Conservation (phyloP, 2,113 vertebrate species). For the Cyprinodon brontotheroides region DNA sequence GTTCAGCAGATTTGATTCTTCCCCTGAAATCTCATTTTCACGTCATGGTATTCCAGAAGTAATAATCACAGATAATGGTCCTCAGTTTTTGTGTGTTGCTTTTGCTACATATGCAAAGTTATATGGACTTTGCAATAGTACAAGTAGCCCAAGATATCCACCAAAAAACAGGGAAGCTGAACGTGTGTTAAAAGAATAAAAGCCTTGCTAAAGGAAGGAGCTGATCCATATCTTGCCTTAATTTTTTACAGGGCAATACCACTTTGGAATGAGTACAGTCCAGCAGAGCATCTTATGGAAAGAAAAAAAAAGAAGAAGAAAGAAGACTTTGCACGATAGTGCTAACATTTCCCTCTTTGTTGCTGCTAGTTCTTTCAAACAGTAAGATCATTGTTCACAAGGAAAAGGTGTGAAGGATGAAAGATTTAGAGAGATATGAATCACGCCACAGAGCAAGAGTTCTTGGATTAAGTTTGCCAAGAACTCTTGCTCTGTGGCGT, state of each 20-base stretch:
- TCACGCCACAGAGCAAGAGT: neutral
- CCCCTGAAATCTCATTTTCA: neutral
- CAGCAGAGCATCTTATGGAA: neutral
- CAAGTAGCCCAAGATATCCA: neutral
- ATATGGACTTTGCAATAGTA: neutral
- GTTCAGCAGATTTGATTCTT: neutral
- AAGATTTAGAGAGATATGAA: neutral
- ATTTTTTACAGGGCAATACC: neutral
- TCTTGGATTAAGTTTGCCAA: neutral
- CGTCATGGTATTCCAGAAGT: neutral
- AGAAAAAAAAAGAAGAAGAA: too few species aligned
- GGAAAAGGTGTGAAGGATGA: neutral
- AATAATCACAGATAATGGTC: neutral
- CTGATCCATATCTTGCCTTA: neutral
- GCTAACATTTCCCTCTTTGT: too few species aligned
- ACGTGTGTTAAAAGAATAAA: neutral
- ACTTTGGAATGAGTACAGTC: neutral
- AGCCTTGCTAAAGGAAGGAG: neutral
- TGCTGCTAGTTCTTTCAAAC: neutral
- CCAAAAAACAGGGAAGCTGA: neutral
- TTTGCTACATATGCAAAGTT: neutral
- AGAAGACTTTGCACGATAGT: too few species aligned
- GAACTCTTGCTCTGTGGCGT: neutral
- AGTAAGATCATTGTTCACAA: neutral
- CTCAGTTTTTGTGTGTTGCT: neutral